Conservation (phyloP, 1,140 invertebrate species). For the Dreissena polymorpha region DNA sequence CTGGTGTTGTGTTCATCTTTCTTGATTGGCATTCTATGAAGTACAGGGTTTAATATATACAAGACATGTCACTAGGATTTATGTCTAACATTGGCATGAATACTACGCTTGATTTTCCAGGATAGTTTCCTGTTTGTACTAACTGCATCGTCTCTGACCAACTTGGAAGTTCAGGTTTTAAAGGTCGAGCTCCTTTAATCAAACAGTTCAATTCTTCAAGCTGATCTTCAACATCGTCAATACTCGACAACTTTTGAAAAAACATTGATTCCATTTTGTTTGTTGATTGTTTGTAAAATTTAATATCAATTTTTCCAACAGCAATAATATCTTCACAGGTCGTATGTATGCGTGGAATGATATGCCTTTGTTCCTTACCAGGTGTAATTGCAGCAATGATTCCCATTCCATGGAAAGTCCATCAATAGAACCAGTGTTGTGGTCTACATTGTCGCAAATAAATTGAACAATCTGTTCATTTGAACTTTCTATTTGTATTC, state of each 20-base stretch:
- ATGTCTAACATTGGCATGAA: conserved; percentile 71
- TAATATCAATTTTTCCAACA: conserved; percentile 50
- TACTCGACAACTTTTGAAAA: conserved; percentile 24
- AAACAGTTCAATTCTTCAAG: conserved; percentile 39
- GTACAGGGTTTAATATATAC: conserved; percentile 65
- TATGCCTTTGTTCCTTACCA: conserved; percentile 1
- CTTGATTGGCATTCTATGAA: conserved; percentile 57
- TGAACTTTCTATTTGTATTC: conserved; percentile 12
- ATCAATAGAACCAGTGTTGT: conserved; percentile 55
- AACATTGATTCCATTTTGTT: conserved; percentile 12
- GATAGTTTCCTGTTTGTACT: conserved; percentile 45
- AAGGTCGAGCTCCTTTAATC: conserved; percentile 40
- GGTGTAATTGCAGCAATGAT: conserved; percentile 62
- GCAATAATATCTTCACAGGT: conserved; percentile 39
- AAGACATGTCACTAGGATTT: conserved; percentile 65
- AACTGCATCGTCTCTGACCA: conserved; percentile 56
- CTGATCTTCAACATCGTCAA: conserved; percentile 2
- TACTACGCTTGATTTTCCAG: conserved; percentile 57
- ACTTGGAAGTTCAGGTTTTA: conserved; percentile 31
- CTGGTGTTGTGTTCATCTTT: background rate
- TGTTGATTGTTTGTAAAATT: conserved; percentile 24
- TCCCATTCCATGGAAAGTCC: conserved; percentile 61
- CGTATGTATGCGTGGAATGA: conserved; percentile 33
- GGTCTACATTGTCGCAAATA: conserved; percentile 58
- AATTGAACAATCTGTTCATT: conserved; percentile 34